These are phyloP conservation scores for Hirundo rustica DNA, from an alignment of 2,797 vertebrate genomes.

Conservation along the genomic window DNA sequence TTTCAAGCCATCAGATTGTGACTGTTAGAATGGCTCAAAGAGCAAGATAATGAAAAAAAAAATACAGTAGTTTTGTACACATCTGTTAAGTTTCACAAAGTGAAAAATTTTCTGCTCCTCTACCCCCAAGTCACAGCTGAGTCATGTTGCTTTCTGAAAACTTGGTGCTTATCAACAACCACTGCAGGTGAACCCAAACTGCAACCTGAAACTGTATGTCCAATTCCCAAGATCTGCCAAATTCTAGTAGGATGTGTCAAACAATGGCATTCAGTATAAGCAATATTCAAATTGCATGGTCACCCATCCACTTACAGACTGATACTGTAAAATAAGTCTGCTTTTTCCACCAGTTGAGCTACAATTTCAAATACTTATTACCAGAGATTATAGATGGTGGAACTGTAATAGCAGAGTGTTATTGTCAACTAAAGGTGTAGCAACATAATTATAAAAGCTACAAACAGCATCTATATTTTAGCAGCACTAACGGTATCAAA, in stretches of 20 bases:
- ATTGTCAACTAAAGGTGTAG: constrained; percentile 20
- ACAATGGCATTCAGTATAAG: neutral
- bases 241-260: neutral
- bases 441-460: constrained; percentile 32
- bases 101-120: constrained; percentile 36
- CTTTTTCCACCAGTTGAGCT: neutral
- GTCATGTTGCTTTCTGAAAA: neutral
- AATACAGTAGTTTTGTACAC: constrained; percentile 38
- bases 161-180: neutral
- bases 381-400: neutral
- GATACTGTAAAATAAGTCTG: neutral
- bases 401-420: neutral
- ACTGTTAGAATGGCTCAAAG: constrained; percentile 56
- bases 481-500: constrained; percentile 19
- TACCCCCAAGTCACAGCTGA: neutral
- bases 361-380: constrained; percentile 5
- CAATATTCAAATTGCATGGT: neutral
- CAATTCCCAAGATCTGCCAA: neutral
- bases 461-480: constrained; percentile 9
- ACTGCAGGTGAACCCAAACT: neutral
- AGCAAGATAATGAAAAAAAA: constrained; percentile 52
- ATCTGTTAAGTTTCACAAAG: constrained; percentile 55
- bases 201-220: neutral
- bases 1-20: constrained; percentile 35
- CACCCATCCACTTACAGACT: neutral